Evolutionary conservation across 2,797 vertebrate genomes (phyloP).

Genomic region (Distichodus sexfasciatus): DNA sequence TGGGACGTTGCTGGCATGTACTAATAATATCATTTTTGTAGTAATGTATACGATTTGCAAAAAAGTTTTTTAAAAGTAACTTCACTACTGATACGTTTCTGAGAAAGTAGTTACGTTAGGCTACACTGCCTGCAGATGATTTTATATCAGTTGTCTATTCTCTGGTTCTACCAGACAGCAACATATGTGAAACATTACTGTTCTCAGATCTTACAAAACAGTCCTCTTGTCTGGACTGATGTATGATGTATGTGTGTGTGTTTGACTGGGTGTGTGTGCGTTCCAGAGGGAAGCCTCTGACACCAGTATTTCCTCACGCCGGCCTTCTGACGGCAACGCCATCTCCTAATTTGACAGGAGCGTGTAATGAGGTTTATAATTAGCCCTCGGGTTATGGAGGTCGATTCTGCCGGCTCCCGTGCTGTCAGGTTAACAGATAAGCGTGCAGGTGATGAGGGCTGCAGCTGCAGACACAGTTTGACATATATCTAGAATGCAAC

Average conservation of each 20-base stretch:
- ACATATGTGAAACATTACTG: constrained; percentile 13
- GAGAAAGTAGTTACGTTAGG: no score
- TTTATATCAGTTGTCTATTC: background rate
- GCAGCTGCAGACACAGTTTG: background rate
- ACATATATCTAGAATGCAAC: background rate
- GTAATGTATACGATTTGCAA: no score
- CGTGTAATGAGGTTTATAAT: constrained; percentile 73
- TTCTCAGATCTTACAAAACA: background rate
- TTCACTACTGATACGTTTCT: no score
- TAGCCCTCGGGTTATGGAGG: constrained; percentile 65
- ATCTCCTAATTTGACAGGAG: constrained; percentile 47
- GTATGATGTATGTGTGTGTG: no score
- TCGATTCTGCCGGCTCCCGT: constrained; percentile 56
- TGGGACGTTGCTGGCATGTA: no score
- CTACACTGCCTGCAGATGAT: background rate
- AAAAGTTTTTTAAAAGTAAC: no score
- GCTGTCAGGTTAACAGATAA: constrained; percentile 63
- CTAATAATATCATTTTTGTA: no score
- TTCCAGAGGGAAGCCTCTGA: constrained; percentile 4
- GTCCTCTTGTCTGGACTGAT: constrained; percentile 2
- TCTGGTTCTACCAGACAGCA: background rate
- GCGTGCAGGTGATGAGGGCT: constrained; percentile 9
- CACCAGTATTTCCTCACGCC: constrained; percentile 10
- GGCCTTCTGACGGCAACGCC: constrained; percentile 1
- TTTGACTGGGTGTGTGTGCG: no score